Evolutionary conservation across 2,888 invertebrate species (phyloP).

Genomic region (Ypsolopha scabrella): DNA sequence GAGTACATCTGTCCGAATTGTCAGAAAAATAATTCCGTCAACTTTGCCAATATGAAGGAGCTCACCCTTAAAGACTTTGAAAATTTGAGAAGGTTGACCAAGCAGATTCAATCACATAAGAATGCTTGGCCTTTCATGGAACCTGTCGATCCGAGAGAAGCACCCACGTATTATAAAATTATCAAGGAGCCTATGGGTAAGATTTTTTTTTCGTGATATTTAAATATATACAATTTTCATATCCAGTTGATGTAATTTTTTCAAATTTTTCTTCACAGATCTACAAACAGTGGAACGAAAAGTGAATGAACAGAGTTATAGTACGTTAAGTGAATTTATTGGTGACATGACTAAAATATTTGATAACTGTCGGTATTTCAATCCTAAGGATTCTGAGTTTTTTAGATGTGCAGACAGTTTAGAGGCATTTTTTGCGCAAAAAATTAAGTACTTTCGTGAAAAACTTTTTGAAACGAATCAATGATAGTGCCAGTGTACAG

Average conservation of each 20-base stretch:
- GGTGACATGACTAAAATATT: slow-evolving; percentile 99
- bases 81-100: slow-evolving; percentile 85
- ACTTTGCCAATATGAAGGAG: slow-evolving; percentile 91
- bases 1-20: slow-evolving; percentile 98
- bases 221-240: neutral
- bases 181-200: slow-evolving; percentile 97
- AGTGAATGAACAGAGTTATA: slow-evolving; percentile 85
- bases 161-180: slow-evolving; percentile 96
- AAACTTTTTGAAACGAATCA: slow-evolving; percentile 77
- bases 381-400: slow-evolving; percentile 95
- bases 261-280: slow-evolving; percentile 72
- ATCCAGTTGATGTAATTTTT: neutral
- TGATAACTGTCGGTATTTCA: slow-evolving; percentile 98
- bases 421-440: slow-evolving; percentile 95
- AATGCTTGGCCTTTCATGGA: slow-evolving; percentile 99
- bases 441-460: slow-evolving; percentile 89
- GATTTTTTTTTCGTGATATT: slow-evolving; percentile 19
- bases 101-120: slow-evolving; percentile 92
- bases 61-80: slow-evolving; percentile 84
- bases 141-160: slow-evolving; percentile 95
- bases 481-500: slow-evolving; percentile 53
- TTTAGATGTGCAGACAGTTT: slow-evolving; percentile 96
- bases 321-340: slow-evolving; percentile 93
- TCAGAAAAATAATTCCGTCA: slow-evolving; percentile 89
- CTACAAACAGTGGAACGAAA: slow-evolving; percentile 91